phyloP scores from a whole-genome alignment of 2,888 invertebrate genomes.

The Aporophyla nigra region DNA sequence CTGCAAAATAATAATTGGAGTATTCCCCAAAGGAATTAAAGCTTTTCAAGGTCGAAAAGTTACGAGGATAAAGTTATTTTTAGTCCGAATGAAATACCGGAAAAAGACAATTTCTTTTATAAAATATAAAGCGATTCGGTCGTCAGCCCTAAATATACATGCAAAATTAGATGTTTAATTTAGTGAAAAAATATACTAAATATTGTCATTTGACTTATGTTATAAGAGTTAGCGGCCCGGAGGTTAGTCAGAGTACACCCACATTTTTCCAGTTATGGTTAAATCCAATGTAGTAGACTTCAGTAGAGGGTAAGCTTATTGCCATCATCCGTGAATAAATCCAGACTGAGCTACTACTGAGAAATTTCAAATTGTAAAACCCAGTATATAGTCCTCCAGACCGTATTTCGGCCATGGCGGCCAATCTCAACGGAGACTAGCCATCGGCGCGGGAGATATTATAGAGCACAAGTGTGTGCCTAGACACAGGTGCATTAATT shows the following conservation, averaged over 20 bases:
- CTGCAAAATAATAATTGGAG: neutral
- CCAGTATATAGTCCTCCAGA: no score
- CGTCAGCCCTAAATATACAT: constrained; percentile 24
- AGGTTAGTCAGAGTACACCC: neutral
- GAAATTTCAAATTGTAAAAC: no score
- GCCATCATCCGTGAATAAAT: no score
- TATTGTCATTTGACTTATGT: neutral
- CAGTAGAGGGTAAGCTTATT: no score
- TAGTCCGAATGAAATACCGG: neutral
- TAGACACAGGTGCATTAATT: no score
- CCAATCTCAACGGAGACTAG: no score
- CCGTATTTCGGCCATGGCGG: no score
- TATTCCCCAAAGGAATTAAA: neutral
- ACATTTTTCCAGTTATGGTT: neutral
- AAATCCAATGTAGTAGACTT: neutral
- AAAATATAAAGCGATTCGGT: neutral
- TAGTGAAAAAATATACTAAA: constrained; percentile 38
- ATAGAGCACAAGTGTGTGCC: no score
- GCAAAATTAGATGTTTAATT: constrained; percentile 54
- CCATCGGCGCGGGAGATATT: no score
- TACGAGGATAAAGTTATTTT: neutral
- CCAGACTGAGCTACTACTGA: no score
- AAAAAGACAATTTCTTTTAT: constrained; percentile 21
- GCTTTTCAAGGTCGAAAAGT: neutral
- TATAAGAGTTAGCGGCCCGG: constrained; percentile 23